A percentile compares a stretch with the other conserved stretches of the same genome.
These are phyloP conservation scores for Lophius piscatorius DNA, from an alignment of 2,113 vertebrate species.

Conservation along the genomic window DNA sequence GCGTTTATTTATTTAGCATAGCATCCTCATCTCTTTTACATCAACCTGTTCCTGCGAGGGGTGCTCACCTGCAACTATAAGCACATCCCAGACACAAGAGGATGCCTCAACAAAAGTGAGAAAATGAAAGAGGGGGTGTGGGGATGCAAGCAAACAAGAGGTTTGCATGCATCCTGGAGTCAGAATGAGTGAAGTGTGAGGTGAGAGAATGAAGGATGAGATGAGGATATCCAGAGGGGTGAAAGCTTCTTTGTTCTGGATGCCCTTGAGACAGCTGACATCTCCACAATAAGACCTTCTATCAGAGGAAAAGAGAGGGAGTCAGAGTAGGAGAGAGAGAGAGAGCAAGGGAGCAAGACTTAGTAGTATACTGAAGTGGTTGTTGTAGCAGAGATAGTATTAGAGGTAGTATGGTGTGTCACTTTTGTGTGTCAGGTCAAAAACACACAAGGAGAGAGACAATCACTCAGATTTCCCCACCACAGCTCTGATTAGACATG, in stretches of 20 bases:
- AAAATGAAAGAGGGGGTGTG: not conserved
- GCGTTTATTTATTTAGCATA: slow-evolving; percentile 25
- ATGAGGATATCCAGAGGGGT: slow-evolving; percentile 70
- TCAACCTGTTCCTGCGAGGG: slow-evolving; percentile 8
- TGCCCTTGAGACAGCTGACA: slow-evolving; percentile 85
- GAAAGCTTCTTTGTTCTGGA: slow-evolving; percentile 82
- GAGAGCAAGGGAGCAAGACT: slow-evolving; percentile 34
- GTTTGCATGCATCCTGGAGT: slow-evolving; percentile 41
- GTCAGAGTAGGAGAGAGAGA: slow-evolving; percentile 22
- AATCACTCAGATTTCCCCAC: not conserved
- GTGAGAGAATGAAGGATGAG: slow-evolving; percentile 67
- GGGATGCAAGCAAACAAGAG: slow-evolving; percentile 36
- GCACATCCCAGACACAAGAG: not conserved
- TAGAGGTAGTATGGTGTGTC: slow-evolving; percentile 7
- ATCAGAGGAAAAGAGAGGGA: slow-evolving; percentile 62
- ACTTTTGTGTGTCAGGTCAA: not conserved
- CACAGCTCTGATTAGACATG: not conserved
- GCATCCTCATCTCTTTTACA: slow-evolving; percentile 32
- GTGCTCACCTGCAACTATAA: slow-evolving; percentile 17
- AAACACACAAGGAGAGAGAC: not conserved
- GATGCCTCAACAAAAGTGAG: slow-evolving; percentile 10
- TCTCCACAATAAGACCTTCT: slow-evolving; percentile 79
- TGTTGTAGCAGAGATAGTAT: slow-evolving; percentile 4
- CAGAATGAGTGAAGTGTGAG: slow-evolving; percentile 44
- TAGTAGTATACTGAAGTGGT: slow-evolving; percentile 26